Evolutionary conservation across 2,888 invertebrate genomes (phyloP), one percentile per base, ranked within the genome.

Genomic region (Acronicta alni): DNA sequence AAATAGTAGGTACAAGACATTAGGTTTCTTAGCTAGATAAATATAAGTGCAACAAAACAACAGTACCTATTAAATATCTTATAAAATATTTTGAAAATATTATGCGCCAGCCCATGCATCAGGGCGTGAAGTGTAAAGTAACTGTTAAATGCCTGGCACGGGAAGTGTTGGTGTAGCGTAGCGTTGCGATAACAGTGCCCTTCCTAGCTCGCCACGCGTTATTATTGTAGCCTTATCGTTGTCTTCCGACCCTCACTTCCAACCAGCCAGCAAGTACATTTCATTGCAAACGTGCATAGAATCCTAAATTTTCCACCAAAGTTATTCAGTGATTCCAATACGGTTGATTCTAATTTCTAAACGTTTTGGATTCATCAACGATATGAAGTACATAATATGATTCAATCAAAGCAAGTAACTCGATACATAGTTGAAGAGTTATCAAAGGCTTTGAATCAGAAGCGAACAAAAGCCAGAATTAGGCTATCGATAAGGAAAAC

Each of bases 131-230:
- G 54, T 64, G 43, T 12, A 30, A 12, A 30, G 30, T 30, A 12
- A 52, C 57, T 61, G 65, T 70, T 72, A 75, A 71, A 82, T 82
- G 79, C 84, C 82, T 83, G 84, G 67, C 83, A 78, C 81, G 77
- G 85, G 83, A 84, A 81, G 68, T 57, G 48, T 44, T 57, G 60
- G 54, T 53, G 66, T 64, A 59, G 54, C 54, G 66, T 64, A 61
- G 72, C 42, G 53, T 20, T 58, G 47, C 58, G 78, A 72, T 68
- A 69, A 69, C 70, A 63, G 44, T 56, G 65, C 54, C 61, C 63
- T 77, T 77, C 57, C 74, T 66, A 49, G 53, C 67, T 69, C 44
- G 47, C 62, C 44, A 35, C 58, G 47, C 41, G 58, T 26, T 67
- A 60, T 67, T 61, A 60, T 75, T 71, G 71, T 45, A 37, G 51